Percentiles rank a stretch among this genome's conserved stretches.
Evolutionary conservation across 2,797 vertebrate genomes (phyloP).

Genomic region (Petrocephalus sullivani): DNA sequence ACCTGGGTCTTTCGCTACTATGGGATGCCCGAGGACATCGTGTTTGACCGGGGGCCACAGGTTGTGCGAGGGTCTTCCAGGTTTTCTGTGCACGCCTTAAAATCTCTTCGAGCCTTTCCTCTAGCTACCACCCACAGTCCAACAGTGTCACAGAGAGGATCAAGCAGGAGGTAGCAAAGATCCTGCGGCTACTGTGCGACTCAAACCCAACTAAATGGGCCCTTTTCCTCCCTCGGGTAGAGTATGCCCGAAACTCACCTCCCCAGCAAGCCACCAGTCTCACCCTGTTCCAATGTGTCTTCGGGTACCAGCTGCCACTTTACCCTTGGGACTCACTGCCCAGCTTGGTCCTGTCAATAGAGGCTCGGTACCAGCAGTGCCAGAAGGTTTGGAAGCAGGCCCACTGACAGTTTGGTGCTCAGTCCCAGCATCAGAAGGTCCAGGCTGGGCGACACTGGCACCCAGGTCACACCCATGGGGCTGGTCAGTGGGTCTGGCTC

Average conservation of each 20-base stretch:
- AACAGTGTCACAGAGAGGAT: neutral
- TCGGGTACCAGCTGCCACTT: neutral
- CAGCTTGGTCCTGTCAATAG: neutral
- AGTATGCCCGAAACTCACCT: neutral
- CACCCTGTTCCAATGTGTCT: neutral
- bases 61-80: neutral
- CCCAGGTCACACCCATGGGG: neutral
- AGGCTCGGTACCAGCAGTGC: neutral
- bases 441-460: neutral
- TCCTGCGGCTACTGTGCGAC: neutral
- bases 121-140: neutral
- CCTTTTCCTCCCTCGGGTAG: neutral
- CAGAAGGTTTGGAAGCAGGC: neutral
- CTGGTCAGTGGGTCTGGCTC: neutral
- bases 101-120: neutral
- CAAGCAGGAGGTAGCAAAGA: neutral
- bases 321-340: neutral
- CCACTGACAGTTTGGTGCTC: neutral
- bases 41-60: neutral
- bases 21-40: neutral
- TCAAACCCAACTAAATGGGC: neutral
- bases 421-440: neutral
- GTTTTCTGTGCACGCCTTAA: neutral
- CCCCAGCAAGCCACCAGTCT: neutral
- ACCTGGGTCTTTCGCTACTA: neutral